These are phyloP conservation scores for Hucho hucho DNA, from an alignment of 2,113 vertebrate species.

Conservation along the genomic window DNA sequence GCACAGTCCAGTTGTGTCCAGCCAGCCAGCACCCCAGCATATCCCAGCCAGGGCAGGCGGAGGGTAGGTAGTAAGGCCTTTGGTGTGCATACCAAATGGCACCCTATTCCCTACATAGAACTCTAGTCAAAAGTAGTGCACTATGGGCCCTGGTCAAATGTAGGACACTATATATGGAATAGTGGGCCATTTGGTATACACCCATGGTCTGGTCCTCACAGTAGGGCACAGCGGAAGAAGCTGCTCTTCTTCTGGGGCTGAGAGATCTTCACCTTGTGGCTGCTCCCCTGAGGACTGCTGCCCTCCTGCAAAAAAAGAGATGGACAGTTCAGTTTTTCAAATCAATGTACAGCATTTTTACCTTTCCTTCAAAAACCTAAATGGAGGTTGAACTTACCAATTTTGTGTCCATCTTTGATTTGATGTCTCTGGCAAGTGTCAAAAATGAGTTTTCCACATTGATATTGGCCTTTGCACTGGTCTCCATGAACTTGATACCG, in stretches of 20 bases:
- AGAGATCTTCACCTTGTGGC: slow-evolving; percentile 91
- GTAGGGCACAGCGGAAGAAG: slow-evolving; percentile 92
- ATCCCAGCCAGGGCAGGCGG: slow-evolving; percentile 8
- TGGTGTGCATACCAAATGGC: neutral
- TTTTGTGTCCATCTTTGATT: slow-evolving; percentile 99
- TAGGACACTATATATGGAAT: no score
- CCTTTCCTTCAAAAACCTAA: neutral
- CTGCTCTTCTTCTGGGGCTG: slow-evolving; percentile 94
- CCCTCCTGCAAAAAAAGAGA: slow-evolving; percentile 81
- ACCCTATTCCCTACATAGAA: no score
- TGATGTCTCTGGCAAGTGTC: slow-evolving; percentile 98
- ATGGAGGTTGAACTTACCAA: slow-evolving; percentile 78
- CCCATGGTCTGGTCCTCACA: slow-evolving; percentile 80
- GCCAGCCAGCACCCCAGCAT: slow-evolving; percentile 37
- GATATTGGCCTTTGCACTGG: slow-evolving; percentile 97
- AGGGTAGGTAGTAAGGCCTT: slow-evolving; percentile 25
- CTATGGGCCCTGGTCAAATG: no score
- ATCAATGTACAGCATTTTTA: no score
- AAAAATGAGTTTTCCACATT: slow-evolving; percentile 97
- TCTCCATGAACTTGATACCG: slow-evolving; percentile 98
- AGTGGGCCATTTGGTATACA: slow-evolving; percentile 43
- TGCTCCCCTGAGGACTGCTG: slow-evolving; percentile 87
- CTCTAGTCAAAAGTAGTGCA: no score
- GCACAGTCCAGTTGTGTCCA: slow-evolving; percentile 80
- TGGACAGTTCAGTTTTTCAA: neutral